Base-by-base conservation (phyloP, 1,140 invertebrate genomes). In the Bombus sibiricus region DNA sequence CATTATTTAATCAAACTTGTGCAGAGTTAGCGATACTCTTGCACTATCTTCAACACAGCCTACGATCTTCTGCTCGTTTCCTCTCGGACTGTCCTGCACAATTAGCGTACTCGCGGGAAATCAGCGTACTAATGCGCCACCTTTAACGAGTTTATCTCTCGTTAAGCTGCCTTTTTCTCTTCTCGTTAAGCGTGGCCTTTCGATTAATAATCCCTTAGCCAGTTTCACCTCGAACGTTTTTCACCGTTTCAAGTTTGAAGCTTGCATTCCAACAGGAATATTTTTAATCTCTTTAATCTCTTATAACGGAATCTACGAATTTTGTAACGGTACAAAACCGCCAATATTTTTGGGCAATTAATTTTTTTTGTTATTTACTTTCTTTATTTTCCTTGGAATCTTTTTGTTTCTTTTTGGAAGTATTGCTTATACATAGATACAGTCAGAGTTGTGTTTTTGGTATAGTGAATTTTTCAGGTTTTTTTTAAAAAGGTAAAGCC, bases 51-150 rank as follows among this genome's bases (percentile, higher is more conserved):
- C 43, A 66, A 43, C 81, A 75, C 81, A 64, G 71, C 41, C 57
- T 74, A 74, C 62, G 32, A 3, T n/a, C 3, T n/a, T n/a, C 59
- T 22, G 3, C 32, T 32, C 25, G 34, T 13, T 22, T 66, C 66
- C 62, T 34, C 10, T 41, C 37, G 41, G 13, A 34, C 28, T 15
- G 25, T 37, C 73, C 41, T n/a, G 15, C 15, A 53, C 74, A 83
- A 83, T 83, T 83, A 83, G 28, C 66, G 43, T 68, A 57, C 81
- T 76, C 81, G 37, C 73, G 81, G 81, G 81, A 83, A 83, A 83
- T 83, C 74, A 77, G 25, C 73, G 8, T 34, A 13, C 41, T 75
- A 83, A 83, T 75, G 72, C 28, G 18, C 13, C 8, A 10, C 32
- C 39, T 66, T 66, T 66, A 81, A 81, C 43, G n/a, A 83, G 74